These are phyloP conservation scores for Turritopsis dohrnii DNA, from an alignment of 30 jellyfish, hydroid and myxozoan genomes.

Conservation along the genomic window DNA sequence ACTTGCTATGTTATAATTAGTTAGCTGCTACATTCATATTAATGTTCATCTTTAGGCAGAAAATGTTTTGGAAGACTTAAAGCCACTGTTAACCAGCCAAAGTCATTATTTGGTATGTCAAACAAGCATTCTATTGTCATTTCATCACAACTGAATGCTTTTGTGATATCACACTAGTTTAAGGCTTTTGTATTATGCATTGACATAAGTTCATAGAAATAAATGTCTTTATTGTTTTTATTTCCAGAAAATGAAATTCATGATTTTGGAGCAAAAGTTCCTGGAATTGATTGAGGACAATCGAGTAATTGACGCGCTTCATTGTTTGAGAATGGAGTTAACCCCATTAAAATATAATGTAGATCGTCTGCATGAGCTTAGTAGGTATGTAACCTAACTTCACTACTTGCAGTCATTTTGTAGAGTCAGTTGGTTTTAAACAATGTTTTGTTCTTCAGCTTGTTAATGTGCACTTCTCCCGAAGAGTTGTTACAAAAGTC, in stretches of 20 bases:
- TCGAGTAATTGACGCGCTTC: conserved; percentile 79
- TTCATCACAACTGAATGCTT: no score
- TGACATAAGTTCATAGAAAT: no score
- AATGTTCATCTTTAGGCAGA: conserved; percentile 45
- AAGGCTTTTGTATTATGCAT: not conserved
- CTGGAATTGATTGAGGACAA: conserved; percentile 83
- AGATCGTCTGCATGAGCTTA: conserved; percentile 60
- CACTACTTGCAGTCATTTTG: no score
- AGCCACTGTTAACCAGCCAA: conserved; percentile 51
- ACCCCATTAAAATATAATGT: conserved; percentile 75
- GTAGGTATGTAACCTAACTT: conserved; percentile 75
- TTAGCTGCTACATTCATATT: not conserved
- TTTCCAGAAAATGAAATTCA: conserved; percentile 77
- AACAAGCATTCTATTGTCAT: not conserved
- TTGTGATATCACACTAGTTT: no score
- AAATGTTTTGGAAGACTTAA: conserved; percentile 67
- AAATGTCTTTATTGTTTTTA: not conserved
- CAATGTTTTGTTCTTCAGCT: conserved; percentile 23
- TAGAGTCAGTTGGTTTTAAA: no score
- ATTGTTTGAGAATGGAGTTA: conserved; percentile 76
- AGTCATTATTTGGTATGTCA: conserved; percentile 52
- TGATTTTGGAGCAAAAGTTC: conserved; percentile 80
- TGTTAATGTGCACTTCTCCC: conserved; percentile 87
- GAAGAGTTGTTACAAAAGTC: conserved; percentile 80
- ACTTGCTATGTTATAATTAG: no score